A percentile compares a stretch with the other conserved stretches of the same genome.
phyloP scores from a whole-genome alignment of 2,113 vertebrate genomes.

The Ancistrus triradiatus region DNA sequence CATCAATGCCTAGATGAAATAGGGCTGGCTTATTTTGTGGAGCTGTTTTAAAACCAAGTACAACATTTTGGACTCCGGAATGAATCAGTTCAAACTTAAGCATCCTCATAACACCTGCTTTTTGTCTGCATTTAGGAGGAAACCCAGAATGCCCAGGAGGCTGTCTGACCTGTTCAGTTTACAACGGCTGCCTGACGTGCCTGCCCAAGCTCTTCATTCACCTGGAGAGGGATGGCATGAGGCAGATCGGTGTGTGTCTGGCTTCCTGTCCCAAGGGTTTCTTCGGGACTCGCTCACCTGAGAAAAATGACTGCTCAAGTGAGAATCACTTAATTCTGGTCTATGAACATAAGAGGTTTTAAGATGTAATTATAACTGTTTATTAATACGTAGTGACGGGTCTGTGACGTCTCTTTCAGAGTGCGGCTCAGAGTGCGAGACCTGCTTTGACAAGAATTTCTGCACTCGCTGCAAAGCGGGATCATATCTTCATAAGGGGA shows the following conservation, averaged over 20 bases:
- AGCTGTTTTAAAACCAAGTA: neutral
- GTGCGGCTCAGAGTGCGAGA: conserved; percentile 96
- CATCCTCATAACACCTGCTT: conserved; percentile 42
- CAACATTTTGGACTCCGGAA: neutral
- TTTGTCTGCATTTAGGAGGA: conserved; percentile 73
- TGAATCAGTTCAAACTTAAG: neutral
- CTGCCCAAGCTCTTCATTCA: conserved; percentile 95
- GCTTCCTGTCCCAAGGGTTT: conserved; percentile 93
- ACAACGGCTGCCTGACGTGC: conserved; percentile 97
- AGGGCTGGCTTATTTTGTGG: too few relatives aligned
- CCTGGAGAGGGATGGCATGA: conserved; percentile 96
- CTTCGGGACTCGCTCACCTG: conserved; percentile 90
- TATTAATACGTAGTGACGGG: conserved; percentile 11
- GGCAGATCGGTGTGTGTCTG: conserved; percentile 93
- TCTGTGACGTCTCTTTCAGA: conserved; percentile 76
- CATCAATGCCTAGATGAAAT: neutral
- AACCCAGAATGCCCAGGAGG: conserved; percentile 91
- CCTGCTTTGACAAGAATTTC: conserved; percentile 98
- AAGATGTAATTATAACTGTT: neutral
- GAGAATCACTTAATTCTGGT: conserved; percentile 60
- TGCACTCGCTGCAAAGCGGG: conserved; percentile 95
- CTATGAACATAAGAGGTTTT: conserved; percentile 1
- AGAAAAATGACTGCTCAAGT: conserved; percentile 97
- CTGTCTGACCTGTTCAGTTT: conserved; percentile 95
- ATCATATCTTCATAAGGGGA: conserved; percentile 91